Percentiles rank a stretch among this genome's conserved stretches.
Evolutionary conservation across 2,113 vertebrate genomes (phyloP).

Genomic region (Phodopus roborovskii): DNA sequence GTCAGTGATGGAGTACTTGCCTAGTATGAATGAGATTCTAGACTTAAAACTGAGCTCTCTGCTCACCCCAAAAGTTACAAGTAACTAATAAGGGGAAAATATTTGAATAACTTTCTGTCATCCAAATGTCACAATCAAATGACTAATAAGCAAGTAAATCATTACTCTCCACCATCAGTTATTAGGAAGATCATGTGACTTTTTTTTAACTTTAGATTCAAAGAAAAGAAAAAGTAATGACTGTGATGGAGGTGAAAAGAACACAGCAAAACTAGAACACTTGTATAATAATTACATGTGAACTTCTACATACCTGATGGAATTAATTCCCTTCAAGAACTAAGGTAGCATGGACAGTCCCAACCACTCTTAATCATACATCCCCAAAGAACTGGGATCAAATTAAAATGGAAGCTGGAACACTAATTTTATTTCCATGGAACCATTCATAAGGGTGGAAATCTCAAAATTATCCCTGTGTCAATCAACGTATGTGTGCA

Average conservation of each 20-base stretch:
- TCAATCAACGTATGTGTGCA: not conserved
- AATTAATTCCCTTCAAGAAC: not conserved
- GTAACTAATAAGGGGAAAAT: not conserved
- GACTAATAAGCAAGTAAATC: not conserved
- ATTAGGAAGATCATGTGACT: not conserved
- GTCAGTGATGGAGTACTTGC: not conserved
- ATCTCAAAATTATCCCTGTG: not conserved
- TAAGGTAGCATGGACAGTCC: not conserved
- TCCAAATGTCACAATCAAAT: not conserved
- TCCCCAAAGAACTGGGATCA: not conserved
- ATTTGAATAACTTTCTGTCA: not conserved
- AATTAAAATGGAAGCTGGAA: not conserved
- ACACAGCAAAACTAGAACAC: not conserved
- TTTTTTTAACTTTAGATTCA: not conserved
- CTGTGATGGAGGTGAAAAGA: not conserved
- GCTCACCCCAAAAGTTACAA: not conserved
- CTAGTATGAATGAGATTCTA: not conserved
- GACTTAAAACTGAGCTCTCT: not conserved
- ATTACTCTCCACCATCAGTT: not conserved
- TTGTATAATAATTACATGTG: not conserved
- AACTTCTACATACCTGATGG: not conserved
- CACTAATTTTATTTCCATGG: not conserved
- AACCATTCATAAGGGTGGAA: not conserved
- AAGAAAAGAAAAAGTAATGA: not conserved
- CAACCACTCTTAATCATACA: not conserved